Base-by-base conservation (phyloP, 2,113 vertebrate genomes). In the Chaetops frenatus region DNA sequence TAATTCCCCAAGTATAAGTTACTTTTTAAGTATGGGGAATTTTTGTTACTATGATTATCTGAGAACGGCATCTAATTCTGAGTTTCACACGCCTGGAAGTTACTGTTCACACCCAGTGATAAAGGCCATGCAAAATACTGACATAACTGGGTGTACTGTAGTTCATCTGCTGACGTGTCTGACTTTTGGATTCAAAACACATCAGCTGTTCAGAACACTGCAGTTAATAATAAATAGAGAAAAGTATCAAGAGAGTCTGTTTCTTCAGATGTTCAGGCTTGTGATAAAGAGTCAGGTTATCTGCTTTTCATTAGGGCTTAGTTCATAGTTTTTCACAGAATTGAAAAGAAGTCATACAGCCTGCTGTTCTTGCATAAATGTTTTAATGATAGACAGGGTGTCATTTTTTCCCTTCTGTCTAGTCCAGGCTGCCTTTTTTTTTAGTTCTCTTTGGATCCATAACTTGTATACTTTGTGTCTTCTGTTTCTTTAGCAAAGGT, bases 131-230 rank as follows among this genome's bases (percentile, higher is more conserved):
- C 93, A 96, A 42, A 91, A 91, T 79, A 93, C 91, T 98, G 97
- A 98, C 93, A 88, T 97, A 97, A 97, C 77, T 56, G 97, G 94
- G 97, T 95, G 97, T 96, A 97, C 87, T 97, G 25, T 12, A 95
- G 97, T 96, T 97, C 96, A 97, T 96, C 88, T 38, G 78, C 67
- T 83, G 91, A 92, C 45, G 57, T 83, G 77, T 95, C 88, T 94
- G 81, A 21, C 57, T 87, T 28, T 45, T 74, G 67, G 79, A 92
- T 86, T 94, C 91, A 81, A 77, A 93, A 94, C 86, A 95, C 81
- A 90, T 92, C 73, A 97, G 73, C 53, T 90, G 78, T 54, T 53
- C 58, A 56, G 70, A 90, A 20, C 28, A 47, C 86, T 96, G 90
- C 84, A 67, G 56, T 91, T 93, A 90, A 80, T 90, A 81, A 88